These are phyloP conservation scores for Venturia canescens DNA, from an alignment of 1,140 invertebrate species.

Conservation along the genomic window DNA sequence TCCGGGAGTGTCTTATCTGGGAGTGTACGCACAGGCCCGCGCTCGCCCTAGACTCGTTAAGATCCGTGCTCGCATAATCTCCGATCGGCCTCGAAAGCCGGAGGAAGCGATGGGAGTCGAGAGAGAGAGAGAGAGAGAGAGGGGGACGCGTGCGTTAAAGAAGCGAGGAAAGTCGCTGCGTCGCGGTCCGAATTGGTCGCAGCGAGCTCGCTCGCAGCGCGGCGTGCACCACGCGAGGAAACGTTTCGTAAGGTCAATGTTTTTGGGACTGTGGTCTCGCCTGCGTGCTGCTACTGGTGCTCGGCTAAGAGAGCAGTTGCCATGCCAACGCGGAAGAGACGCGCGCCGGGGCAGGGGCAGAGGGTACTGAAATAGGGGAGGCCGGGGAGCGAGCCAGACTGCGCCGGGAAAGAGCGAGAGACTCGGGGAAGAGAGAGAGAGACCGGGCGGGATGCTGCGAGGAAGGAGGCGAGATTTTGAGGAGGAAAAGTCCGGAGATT, in stretches of 20 bases:
- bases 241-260: conserved; percentile 68
- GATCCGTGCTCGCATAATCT: conserved; percentile 1
- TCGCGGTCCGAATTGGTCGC: too few species aligned
- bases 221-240: conserved; percentile 4
- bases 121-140: too few species aligned
- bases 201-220: too few species aligned
- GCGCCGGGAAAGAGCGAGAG: conserved; percentile 43
- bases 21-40: not conserved
- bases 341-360: conserved; percentile 38
- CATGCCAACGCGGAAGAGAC: conserved; percentile 64
- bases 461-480: not conserved
- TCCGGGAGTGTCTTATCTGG: not conserved
- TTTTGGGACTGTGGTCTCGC: conserved; percentile 66
- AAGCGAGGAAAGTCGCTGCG: too few species aligned
- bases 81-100: not conserved
- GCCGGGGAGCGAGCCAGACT: conserved; percentile 34
- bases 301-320: conserved; percentile 64
- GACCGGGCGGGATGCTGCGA: not conserved
- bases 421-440: conserved; percentile 51
- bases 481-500: too few species aligned
- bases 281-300: too few species aligned
- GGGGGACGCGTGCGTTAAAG: not conserved
- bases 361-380: conserved; percentile 55
- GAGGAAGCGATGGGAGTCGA: too few species aligned
- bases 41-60: not conserved